A percentile compares a stretch with the other conserved stretches of the same genome.
phyloP scores from a whole-genome alignment of 2,888 invertebrate species.

The Zonitis immaculata region DNA sequence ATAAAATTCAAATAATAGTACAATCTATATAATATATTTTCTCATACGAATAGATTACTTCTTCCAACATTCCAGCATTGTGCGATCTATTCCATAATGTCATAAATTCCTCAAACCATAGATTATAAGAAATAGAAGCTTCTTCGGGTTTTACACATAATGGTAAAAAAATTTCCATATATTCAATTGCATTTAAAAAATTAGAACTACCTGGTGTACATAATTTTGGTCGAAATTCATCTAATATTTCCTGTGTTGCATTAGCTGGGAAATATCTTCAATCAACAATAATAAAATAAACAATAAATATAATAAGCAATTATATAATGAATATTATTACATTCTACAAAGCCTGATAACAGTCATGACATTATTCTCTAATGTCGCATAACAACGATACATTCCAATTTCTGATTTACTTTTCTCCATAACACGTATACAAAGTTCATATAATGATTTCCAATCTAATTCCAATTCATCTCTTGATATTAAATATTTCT shows the following conservation, averaged over 20 bases:
- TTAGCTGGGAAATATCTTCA: slow-evolving; percentile 65
- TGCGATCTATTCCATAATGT: slow-evolving; percentile 72
- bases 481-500: slow-evolving; percentile 68
- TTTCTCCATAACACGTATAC: slow-evolving; percentile 56
- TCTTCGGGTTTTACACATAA: slow-evolving; percentile 60
- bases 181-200: slow-evolving; percentile 51
- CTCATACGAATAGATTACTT: slow-evolving; percentile 48
- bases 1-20: too few relatives aligned
- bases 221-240: slow-evolving; percentile 72
- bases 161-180: slow-evolving; percentile 74
- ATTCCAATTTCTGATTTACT: slow-evolving; percentile 56
- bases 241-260: slow-evolving; percentile 81
- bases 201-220: slow-evolving; percentile 65
- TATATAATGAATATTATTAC: slow-evolving; percentile 31
- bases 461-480: slow-evolving; percentile 79
- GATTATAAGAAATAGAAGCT: slow-evolving; percentile 61
- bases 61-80: slow-evolving; percentile 66
- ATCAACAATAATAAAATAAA: slow-evolving; percentile 17
- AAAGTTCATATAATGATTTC: slow-evolving; percentile 75
- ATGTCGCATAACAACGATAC: slow-evolving; percentile 48
- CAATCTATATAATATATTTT: too few relatives aligned
- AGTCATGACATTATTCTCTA: slow-evolving; percentile 37
- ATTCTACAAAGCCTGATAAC: slow-evolving; percentile 40
- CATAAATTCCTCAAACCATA: slow-evolving; percentile 80
- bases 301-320: background rate